Base-by-base conservation (phyloP, 2,888 invertebrate species). In the Drosophila cracens region DNA sequence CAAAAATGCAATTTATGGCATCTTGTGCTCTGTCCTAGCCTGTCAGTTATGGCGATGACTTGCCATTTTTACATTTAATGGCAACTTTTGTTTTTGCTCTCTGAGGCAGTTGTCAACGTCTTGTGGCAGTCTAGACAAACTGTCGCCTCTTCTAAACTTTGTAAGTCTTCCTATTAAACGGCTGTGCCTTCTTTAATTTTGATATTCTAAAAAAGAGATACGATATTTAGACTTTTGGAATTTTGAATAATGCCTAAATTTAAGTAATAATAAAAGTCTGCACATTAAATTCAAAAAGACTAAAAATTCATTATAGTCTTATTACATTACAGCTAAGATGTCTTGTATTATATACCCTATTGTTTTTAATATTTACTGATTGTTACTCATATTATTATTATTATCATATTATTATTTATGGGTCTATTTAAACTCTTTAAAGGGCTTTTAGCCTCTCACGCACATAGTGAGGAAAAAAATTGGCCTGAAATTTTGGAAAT, bases 51-150 rank as follows among this genome's bases (percentile, higher is more conserved):
- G 33, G 18, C 40, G 40, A 18, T 67, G 36, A 59, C 43, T 75
- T 60, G 48, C 40, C 49, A 31, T 34, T 34, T 63, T 63, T 3
- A 49, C 54, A 64, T 60, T 65, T 46, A 52, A 38, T 33, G 18
- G 29, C 33, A 31, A 53, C 49, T 73, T 65, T 68, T 57, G 52
- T 49, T 58, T 69, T 70, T 57, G 34, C 57, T 70, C 66, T 49
- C 53, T 40, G 36, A 46, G 25, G 25, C 63, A 59, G 58, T 61
- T 68, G 36, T 48, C 58, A 62, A 46, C 31, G 74, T 72, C 64
- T 76, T 82, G 66, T 49, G 59, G 69, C 72, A 49, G 85, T 86
- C 85, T 86, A 89, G 85, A 86, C 85, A 80, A 70, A 67, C 62
- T 71, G 85, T 89, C 85, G 85, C 85, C 40, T 69, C 52, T 60